Percentiles rank a stretch among this genome's conserved stretches.
These are phyloP conservation scores for Pammene fasciana DNA, from an alignment of 2,888 invertebrate genomes.

Conservation along the genomic window DNA sequence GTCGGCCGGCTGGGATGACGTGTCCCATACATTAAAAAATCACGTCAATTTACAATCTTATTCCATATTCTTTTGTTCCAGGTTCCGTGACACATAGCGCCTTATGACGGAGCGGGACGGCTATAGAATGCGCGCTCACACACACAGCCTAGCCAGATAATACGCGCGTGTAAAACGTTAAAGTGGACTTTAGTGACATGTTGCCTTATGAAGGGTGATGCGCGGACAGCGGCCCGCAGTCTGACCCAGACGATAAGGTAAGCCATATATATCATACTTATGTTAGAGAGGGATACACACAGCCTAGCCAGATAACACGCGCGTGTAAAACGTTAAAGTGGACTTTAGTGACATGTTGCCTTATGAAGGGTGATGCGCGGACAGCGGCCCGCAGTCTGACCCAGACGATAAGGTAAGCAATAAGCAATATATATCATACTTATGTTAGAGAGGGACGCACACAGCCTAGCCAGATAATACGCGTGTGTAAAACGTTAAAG, in stretches of 20 bases:
- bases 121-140: slow-evolving; percentile 70
- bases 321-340: slow-evolving; percentile 46
- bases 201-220: slow-evolving; percentile 62
- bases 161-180: slow-evolving; percentile 53
- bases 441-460: slow-evolving; percentile 52
- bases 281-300: slow-evolving; percentile 55
- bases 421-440: too few species aligned
- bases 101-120: slow-evolving; percentile 80
- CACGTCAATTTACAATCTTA: too few species aligned
- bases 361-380: slow-evolving; percentile 70
- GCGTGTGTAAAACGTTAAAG: slow-evolving; percentile 47
- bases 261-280: slow-evolving; percentile 50
- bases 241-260: slow-evolving; percentile 80
- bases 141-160: slow-evolving; percentile 73
- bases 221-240: slow-evolving; percentile 73
- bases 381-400: slow-evolving; percentile 76
- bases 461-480: slow-evolving; percentile 73
- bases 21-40: too few species aligned
- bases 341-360: too few species aligned
- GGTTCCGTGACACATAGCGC: slow-evolving; percentile 67
- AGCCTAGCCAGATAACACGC: slow-evolving; percentile 73
- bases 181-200: slow-evolving; percentile 19
- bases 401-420: slow-evolving; percentile 77
- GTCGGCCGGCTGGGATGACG: too few species aligned
- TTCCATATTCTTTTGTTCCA: slow-evolving; percentile 62